Conservation (phyloP, 2,113 vertebrate species). For the Alces alces region DNA sequence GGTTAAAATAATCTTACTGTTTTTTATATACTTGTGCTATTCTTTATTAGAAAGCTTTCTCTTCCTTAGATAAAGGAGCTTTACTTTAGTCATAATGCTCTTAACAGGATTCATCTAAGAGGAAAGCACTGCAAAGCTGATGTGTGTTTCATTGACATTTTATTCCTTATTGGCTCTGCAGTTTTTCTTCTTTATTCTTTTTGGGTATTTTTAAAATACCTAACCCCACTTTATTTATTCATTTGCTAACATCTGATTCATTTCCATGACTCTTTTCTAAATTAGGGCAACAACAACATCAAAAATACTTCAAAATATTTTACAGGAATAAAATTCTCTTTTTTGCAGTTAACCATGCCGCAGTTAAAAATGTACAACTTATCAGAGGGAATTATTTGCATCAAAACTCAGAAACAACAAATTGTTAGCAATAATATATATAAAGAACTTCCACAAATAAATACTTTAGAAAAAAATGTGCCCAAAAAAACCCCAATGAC, state of each 20-base stretch:
- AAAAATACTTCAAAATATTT: neutral
- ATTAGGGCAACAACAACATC: neutral
- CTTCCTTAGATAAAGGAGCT: constrained; percentile 38
- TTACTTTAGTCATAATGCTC: constrained; percentile 38
- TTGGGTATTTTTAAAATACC: neutral
- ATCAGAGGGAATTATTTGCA: neutral
- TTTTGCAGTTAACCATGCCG: neutral
- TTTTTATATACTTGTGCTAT: constrained; percentile 54
- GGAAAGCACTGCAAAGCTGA: neutral
- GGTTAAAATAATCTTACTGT: constrained; percentile 31
- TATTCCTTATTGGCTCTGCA: neutral
- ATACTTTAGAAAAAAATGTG: constrained; percentile 1
- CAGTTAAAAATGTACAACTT: neutral
- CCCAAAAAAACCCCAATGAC: neutral
- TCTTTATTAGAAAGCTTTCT: constrained; percentile 42
- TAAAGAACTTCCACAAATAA: neutral
- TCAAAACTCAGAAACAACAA: neutral
- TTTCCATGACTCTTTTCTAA: neutral
- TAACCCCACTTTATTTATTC: neutral
- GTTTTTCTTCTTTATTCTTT: neutral
- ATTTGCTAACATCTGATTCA: neutral
- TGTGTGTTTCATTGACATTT: neutral
- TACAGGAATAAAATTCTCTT: neutral
- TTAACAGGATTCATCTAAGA: constrained; percentile 40
- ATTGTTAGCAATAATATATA: neutral